Conservation (phyloP, 2,888 invertebrate species). For the Euphydryas editha region DNA sequence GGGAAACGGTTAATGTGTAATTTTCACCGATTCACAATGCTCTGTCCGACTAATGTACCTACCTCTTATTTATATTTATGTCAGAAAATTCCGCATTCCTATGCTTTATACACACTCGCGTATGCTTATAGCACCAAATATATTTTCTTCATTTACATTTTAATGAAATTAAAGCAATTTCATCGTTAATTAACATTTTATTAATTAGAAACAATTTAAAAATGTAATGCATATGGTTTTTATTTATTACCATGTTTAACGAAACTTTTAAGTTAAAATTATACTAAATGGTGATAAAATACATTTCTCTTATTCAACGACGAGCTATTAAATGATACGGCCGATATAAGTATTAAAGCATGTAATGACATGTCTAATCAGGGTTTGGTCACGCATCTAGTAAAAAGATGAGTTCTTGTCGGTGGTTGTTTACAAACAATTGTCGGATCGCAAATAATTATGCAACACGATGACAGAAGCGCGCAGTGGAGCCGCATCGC, state of each 20-base stretch:
- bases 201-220: constrained; percentile 4
- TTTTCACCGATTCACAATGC: constrained; percentile 68
- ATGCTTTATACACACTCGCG: not conserved
- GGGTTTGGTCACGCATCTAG: constrained; percentile 71
- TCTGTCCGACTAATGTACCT: constrained; percentile 29
- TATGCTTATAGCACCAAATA: not conserved
- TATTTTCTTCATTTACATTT: constrained; percentile 12
- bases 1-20: constrained; percentile 41
- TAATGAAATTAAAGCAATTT: not conserved
- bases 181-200: constrained; percentile 5
- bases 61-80: constrained; percentile 37
- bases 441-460: constrained; percentile 76
- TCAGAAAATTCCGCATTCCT: constrained; percentile 52
- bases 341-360: constrained; percentile 18
- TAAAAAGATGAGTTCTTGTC: constrained; percentile 59
- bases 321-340: constrained; percentile 14
- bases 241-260: constrained; percentile 6
- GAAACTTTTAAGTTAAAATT: constrained; percentile 22
- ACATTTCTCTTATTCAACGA: constrained; percentile 26
- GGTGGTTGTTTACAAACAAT: constrained; percentile 81
- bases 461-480: constrained; percentile 77
- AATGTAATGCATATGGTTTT: constrained; percentile 5
- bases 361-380: constrained; percentile 52
- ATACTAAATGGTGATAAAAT: constrained; percentile 13
- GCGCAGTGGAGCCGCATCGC: constrained; percentile 51